Evolutionary conservation across 2,888 invertebrate genomes (phyloP).

Genomic region (Drosophila testacea): DNA sequence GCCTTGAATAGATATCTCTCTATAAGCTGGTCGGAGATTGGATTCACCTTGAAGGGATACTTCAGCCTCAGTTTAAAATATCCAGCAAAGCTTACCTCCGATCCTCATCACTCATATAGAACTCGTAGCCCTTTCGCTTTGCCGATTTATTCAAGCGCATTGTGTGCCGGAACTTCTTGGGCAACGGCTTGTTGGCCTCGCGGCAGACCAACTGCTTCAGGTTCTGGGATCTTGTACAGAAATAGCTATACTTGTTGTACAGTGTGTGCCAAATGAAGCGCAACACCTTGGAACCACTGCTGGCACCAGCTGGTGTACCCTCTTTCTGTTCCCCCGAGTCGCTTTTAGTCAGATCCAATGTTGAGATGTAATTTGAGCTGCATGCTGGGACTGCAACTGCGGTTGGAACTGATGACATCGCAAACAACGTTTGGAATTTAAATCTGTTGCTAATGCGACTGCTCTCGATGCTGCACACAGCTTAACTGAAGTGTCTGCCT

Average conservation of each 20-base stretch:
- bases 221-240: slow-evolving; percentile 67
- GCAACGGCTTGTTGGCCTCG: slow-evolving; percentile 79
- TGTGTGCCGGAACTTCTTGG: slow-evolving; percentile 79
- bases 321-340: slow-evolving; percentile 46
- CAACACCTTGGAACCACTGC: slow-evolving; percentile 69
- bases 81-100: slow-evolving; percentile 67
- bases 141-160: slow-evolving; percentile 81
- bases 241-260: slow-evolving; percentile 73
- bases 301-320: slow-evolving; percentile 34
- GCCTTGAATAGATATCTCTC: background rate
- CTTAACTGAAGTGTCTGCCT: slow-evolving; percentile 55
- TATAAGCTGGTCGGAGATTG: background rate
- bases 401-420: slow-evolving; percentile 46
- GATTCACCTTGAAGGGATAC: slow-evolving; percentile 10
- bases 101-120: slow-evolving; percentile 81
- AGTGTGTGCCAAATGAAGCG: slow-evolving; percentile 80
- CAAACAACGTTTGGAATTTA: slow-evolving; percentile 13
- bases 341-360: slow-evolving; percentile 59
- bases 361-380: slow-evolving; percentile 61
- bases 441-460: slow-evolving; percentile 46
- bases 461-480: slow-evolving; percentile 63
- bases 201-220: slow-evolving; percentile 69
- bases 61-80: too few relatives aligned
- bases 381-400: slow-evolving; percentile 27
- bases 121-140: slow-evolving; percentile 81